Evolutionary conservation across 2,888 invertebrate genomes (phyloP), one percentile per base, ranked within the genome.

Genomic region (Lamellibrachia columna): DNA sequence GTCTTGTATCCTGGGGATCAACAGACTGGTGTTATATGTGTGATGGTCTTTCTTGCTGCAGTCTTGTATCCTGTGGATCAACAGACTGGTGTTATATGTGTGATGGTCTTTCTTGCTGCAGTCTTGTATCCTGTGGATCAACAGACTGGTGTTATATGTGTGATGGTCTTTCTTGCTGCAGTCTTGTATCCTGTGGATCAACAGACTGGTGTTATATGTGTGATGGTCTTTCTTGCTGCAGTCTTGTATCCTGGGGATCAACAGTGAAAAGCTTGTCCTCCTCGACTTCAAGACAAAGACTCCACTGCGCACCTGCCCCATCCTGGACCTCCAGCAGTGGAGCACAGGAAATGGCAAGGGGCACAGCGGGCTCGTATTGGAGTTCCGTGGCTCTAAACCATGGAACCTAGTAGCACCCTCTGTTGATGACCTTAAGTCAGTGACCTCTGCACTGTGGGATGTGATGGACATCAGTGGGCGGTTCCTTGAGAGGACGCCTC

Each of bases 261-360:
- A 97, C 91, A 96, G 97, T 55, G 97, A 97, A 94, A 97, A 97
- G 95, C 97, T 97, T 91, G 97, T 97, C 58, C 96, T 97, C 55
- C 96, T 97, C 93, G 97, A 97, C 96, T 97, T 97, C 95, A 97
- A 97, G 94, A 97, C 97, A 2, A 97, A 97, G 95, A 75, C 75
- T 1, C 91, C 52, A 1, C 53, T 53, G 28, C 91, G 52, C 52
- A 4, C 91, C 91, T 53, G 52, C 28, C 91, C 52, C 92, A 97
- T 97, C 55, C 95, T 97, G 53, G 97, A 97, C 94, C 97, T 97
- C 91, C 97, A 97, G 94, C 97, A 97, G 97, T 97, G 97, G 97
- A 96, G 97, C 93, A 97, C 97, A 90, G 97, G 97, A n/a, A 97
- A 97, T 53, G 97, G 97, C 11, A 97, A 97, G 92, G 97, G 97